Evolutionary conservation across 2,888 invertebrate species (phyloP), one percentile per base, ranked within the genome.

Genomic region (Noctua janthina): DNA sequence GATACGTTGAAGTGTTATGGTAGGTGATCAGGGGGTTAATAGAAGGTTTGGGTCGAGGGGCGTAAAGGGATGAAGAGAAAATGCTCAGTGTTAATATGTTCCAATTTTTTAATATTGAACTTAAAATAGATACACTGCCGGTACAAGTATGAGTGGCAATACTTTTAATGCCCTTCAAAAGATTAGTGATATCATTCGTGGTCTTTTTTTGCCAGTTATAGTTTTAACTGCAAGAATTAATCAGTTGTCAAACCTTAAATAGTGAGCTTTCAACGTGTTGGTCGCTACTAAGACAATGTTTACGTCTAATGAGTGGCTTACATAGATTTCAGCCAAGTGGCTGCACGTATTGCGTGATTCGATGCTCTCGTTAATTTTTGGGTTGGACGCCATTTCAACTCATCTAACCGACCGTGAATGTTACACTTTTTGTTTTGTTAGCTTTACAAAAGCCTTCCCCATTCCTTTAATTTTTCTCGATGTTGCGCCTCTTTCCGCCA

Each of bases 1-100:
- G 62, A 83, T 70, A n/a, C 51, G 23, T 13, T 73, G 17, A 70
- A 85, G 75, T 62, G 69, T 82, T 78, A 78, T 82, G 56, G 51
- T 49, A 6, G 35, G 67, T 56, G 56, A 56, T 59, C 67, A 56
- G 51, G 39, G 43, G 64, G 29, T 74, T 74, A 81, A 68, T 59
- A 29, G 29, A 29, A 1, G 64, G 62, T 56, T 62, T 39, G 15
- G 7, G 5, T 81, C 20, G 11, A 78, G 15, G 43, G 43, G 39
- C 29, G 56, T 20, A 46, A 29, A n/a, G 46, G 6, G 23, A 13
- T n/a, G 15, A n/a, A 0, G 39, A 3, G 35, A 23, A 46, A 62
- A 8, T 72, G 10, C n/a, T 3, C 11, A n/a, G 23, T 43, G 43
- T 13, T 66, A 66, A 66, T 23, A 23, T 23, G 0, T 62, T 62